Evolutionary conservation across 2,797 vertebrate species (phyloP).

Genomic region (Tadarida brasiliensis): DNA sequence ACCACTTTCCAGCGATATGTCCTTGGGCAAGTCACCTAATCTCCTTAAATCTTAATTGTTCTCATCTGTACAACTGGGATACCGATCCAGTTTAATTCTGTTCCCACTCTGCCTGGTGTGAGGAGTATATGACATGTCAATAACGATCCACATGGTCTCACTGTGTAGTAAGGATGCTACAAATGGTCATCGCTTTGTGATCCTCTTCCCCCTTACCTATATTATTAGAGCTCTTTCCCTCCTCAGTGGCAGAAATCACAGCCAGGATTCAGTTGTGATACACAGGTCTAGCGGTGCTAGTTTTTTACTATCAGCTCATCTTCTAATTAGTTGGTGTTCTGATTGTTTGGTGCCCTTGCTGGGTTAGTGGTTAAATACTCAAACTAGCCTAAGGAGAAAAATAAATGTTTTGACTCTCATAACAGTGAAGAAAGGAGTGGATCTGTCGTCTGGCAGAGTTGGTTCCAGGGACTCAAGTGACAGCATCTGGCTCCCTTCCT

Average conservation of each 20-base stretch:
- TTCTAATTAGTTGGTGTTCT: neutral
- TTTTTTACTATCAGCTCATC: neutral
- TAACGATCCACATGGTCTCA: neutral
- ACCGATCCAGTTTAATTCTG: neutral
- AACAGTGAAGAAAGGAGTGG: neutral
- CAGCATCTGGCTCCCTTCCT: neutral
- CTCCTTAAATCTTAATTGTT: neutral
- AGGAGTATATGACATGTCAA: neutral
- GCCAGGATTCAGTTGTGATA: neutral
- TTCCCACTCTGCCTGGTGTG: neutral
- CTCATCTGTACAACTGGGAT: neutral
- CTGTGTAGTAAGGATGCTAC: neutral
- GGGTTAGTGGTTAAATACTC: slow-evolving; percentile 22
- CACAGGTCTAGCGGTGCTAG: neutral
- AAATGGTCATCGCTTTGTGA: neutral
- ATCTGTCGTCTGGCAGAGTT: neutral
- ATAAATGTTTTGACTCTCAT: neutral
- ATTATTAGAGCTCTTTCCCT: neutral
- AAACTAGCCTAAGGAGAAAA: neutral
- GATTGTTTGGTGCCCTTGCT: neutral
- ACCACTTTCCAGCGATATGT: neutral
- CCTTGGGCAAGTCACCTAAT: neutral
- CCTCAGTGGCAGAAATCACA: neutral
- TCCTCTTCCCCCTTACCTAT: neutral
- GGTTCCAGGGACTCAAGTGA: neutral